Base-by-base conservation (phyloP, 2,113 vertebrate species). In the Antechinus stuartii region DNA sequence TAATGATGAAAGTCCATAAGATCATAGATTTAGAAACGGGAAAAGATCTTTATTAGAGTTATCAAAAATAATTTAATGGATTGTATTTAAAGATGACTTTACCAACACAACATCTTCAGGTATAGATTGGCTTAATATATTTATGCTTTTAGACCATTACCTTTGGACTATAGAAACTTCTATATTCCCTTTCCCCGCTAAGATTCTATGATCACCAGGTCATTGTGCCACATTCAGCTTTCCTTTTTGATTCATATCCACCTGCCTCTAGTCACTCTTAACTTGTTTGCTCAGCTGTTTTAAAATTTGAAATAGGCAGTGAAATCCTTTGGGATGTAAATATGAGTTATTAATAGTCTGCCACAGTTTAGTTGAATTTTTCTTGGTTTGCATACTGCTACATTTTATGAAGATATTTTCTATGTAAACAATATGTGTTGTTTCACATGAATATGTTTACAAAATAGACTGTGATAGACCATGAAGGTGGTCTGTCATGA, bases 201-300 rank as follows among this genome's bases (percentile, higher is more conserved):
- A 84, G 19, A 84, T 23, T 84, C 35, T 42, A 6, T 22, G n/a
- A 42, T 42, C n/a, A 8, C 68, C 19, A 84, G 50, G 50, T 52
- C 35, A 22, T 42, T 84, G 19, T 84, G 16, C 68, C 68, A 84
- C n/a, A 23, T 84, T n/a, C 30, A 68, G 30, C 30, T 68, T 68
- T 42, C n/a, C 68, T 23, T 84, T 84, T 2, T 30, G 7, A 27
- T 90, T 96, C 94, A 94, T 95, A 93, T 3, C 52, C 42, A 96
- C 56, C 91, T 97, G 90, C 53, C 92, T n/a, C 57, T 23, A 84
- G 68, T 94, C 47, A 84, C 68, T 61, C 92, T 97, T 11, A 84
- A 92, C 91, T 94, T 94, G 95, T 98, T 95, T 97, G 46, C 89
- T 96, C 95, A 97, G 91, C 93, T 98, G 96, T 96, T 94, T 97